Evolutionary conservation across 1,140 invertebrate species (phyloP).

Genomic region (Holotrichia oblita): DNA sequence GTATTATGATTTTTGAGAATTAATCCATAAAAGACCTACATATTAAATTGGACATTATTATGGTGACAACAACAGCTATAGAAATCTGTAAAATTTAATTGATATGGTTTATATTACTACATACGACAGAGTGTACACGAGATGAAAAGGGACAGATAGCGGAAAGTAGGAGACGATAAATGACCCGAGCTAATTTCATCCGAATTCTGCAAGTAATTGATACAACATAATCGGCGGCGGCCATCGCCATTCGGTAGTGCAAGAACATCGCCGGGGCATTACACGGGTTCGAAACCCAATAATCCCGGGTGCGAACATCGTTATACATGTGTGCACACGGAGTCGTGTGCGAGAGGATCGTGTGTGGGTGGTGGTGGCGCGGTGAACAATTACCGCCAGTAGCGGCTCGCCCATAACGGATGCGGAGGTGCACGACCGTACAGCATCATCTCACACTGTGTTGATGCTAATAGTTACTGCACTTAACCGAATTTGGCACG

Average conservation of each 20-base stretch:
- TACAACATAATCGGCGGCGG: conserved; percentile 34
- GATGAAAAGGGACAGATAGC: not conserved
- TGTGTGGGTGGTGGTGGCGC: not conserved
- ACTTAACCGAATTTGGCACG: conserved; percentile 27
- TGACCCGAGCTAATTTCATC: conserved; percentile 33
- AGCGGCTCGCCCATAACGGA: conserved; percentile 23
- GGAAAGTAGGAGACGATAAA: conserved; percentile 33
- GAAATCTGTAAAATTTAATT: too few relatives aligned
- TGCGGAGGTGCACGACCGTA: not conserved
- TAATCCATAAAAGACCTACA: too few relatives aligned
- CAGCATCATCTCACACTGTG: not conserved
- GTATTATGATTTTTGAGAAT: too few relatives aligned
- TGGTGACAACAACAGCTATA: too few relatives aligned
- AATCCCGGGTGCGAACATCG: conserved; percentile 33
- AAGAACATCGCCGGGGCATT: conserved; percentile 22
- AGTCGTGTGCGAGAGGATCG: not conserved
- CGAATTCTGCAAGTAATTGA: conserved; percentile 36
- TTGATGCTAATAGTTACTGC: not conserved
- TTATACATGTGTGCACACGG: conserved; percentile 32
- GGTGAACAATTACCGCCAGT: conserved; percentile 13
- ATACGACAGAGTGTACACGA: not conserved
- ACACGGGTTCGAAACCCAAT: conserved; percentile 30
- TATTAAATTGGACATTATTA: too few relatives aligned
- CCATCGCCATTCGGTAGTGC: conserved; percentile 25
- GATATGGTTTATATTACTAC: not conserved